Base-by-base conservation (phyloP, 2,888 invertebrate genomes). In the Ashinkailepas kermadecensis region DNA sequence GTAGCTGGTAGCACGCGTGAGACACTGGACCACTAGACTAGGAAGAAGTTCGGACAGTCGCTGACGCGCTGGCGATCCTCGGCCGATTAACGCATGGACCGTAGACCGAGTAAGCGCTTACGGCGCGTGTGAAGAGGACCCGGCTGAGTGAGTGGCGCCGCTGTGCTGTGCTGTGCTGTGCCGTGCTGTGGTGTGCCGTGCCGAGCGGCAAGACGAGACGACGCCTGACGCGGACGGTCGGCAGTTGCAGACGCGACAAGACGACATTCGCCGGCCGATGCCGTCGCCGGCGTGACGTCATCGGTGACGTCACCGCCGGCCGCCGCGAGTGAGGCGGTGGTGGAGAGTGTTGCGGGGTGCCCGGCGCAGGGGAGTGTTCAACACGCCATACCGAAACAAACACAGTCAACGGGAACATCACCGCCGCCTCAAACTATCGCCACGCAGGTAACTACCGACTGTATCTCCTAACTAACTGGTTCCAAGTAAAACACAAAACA, bases 391-490 rank as follows among this genome's bases (percentile, higher is more conserved):
- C 64, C 21, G 64, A 74, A 74, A 21, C 54, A 23, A 10, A 74
- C 74, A 10, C 54, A 59, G 64, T 64, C 64, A 6, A 65, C 62
- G 15, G 65, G 58, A 11, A 65, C 78, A 11, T 56, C n/a, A 15
- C n/a, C 80, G 8, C 80, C 54, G 54, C 25, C 74, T 11, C 82
- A 54, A 74, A 62, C 62, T 9, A 78, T 80, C 81, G 67, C 82
- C 39, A 64, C 81, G 39, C 81, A 74, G 59, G 64, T 78, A 56
- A 59, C 39, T 39, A 4, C 39, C 39, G 39, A 39, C 39, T 39
- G 39, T 39, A 39, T 39, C 39, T 39, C 39, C 39, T 39, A 39
- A 39, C 39, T 4, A 39, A 39, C 39, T 39, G 39, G 39, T 39
- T 39, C 39, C 39, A 39, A 39, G 39, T 39, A 4, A 39, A 39